phyloP scores from a whole-genome alignment of 2,888 invertebrate species.

The Nymphalis c-album region DNA sequence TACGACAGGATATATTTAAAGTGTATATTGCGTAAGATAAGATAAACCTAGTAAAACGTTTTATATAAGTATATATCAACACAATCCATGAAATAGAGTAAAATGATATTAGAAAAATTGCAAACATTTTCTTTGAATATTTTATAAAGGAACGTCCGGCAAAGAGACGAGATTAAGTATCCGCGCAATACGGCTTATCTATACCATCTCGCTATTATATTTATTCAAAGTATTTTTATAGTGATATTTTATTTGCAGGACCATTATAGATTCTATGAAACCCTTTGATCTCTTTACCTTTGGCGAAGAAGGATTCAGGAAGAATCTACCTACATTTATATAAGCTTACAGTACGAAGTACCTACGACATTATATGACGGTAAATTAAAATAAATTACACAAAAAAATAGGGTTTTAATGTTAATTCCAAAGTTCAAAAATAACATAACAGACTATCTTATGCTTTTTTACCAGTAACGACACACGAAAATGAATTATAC shows the following conservation, averaged over 20 bases:
- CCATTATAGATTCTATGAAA: conserved; percentile 46
- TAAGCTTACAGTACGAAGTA: background rate
- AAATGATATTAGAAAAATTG: conserved; percentile 37
- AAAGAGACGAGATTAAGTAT: conserved; percentile 66
- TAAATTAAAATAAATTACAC: no score
- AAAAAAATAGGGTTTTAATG: no score
- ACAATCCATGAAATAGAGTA: conserved; percentile 11
- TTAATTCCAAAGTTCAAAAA: no score
- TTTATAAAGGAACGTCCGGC: conserved; percentile 64
- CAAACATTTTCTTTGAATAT: conserved; percentile 49
- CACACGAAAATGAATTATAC: no score
- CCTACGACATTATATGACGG: no score
- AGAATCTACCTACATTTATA: conserved; percentile 20
- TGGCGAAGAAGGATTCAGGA: conserved; percentile 26
- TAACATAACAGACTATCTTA: no score
- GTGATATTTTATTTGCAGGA: conserved; percentile 73
- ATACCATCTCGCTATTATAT: conserved; percentile 61
- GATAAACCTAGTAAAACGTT: background rate
- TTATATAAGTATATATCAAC: background rate
- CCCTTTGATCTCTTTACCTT: conserved; percentile 65
- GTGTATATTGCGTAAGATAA: background rate
- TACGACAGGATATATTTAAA: no score
- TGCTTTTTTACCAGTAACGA: no score
- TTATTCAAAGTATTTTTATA: conserved; percentile 70
- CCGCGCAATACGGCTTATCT: conserved; percentile 61